Base-by-base conservation (phyloP, 2,113 vertebrate species). In the Ophiodon elongatus region DNA sequence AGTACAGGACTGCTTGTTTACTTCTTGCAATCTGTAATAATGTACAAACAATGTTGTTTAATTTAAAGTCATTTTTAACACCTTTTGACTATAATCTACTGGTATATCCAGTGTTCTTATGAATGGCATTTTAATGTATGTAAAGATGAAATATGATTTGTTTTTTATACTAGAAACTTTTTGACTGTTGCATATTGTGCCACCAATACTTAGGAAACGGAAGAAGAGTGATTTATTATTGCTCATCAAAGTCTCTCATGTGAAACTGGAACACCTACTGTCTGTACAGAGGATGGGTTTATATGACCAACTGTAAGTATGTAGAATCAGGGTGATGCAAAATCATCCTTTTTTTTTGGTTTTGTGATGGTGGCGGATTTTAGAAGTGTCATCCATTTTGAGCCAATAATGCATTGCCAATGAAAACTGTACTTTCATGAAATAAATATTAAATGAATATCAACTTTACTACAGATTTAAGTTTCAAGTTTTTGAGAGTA, bases 401-500 rank as follows among this genome's bases (percentile, higher is more conserved):
- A 74, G 4, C 35, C 54, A 56, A 21, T 2, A 25, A 63, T 15
- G 15, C 9, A 7, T 37, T 65, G 29, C 21, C 10, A 37, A 33
- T 64, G 14, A 56, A 74, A 21, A 63, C 17, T 66, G 4, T n/a
- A 35, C 2, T 41, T 52, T 64, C 0, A 59, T 45, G 45, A 54
- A 78, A 76, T 77, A 41, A 66, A 63, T 63, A 47, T 31, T 19
- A 4, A 39, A 67, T 54, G 0, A 80, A 73, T 63, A 75, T 45
- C 2, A 47, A 4, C 10, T 31, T 47, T 4, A 17, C 6, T 17
- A 60, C 17, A 29, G 4, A 39, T 37, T 27, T 21, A 6, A 35
- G 11, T 17, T 41, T 62, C 52, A n/a, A 3, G 23, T 73, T 43
- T 62, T n/a, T 29, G 1, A 43, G 8, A 17, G 25, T 14, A 1